Evolutionary conservation across 2,888 invertebrate species (phyloP).

Genomic region (Ellobium chinense): DNA sequence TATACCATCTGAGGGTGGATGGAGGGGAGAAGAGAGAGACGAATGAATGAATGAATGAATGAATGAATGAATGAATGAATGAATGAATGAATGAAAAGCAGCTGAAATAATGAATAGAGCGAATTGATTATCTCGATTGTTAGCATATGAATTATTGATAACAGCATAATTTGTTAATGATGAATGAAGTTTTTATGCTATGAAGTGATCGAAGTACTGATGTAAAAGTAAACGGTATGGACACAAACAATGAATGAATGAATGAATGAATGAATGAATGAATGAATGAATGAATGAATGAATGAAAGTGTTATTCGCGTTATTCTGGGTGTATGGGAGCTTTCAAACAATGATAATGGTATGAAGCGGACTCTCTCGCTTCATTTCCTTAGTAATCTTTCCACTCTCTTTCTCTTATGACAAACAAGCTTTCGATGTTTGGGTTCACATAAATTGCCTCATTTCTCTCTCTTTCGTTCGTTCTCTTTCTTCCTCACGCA

Average conservation of each 20-base stretch:
- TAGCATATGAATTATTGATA: background rate
- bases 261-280: background rate
- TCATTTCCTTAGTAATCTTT: too few relatives aligned
- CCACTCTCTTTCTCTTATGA: too few relatives aligned
- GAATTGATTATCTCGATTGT: too few relatives aligned
- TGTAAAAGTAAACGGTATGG: background rate
- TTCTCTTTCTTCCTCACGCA: too few relatives aligned
- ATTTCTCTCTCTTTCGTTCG: too few relatives aligned
- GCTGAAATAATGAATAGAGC: background rate
- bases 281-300: background rate
- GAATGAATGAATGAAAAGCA: background rate
- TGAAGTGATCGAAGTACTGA: background rate
- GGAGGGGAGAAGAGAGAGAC: conserved; percentile 1
- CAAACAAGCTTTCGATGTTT: too few relatives aligned
- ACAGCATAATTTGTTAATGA: too few relatives aligned
- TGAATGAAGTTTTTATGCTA: background rate
- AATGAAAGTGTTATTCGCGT: too few relatives aligned
- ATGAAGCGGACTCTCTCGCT: too few relatives aligned
- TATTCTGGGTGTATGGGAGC: too few relatives aligned
- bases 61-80: conserved; percentile 3
- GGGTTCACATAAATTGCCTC: too few relatives aligned
- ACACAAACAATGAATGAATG: background rate
- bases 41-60: conserved; percentile 4
- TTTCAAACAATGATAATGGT: too few relatives aligned
- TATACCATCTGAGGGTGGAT: conserved; percentile 56